Evolutionary conservation across 1,140 invertebrate genomes (phyloP), one percentile per base, ranked within the genome.

Genomic region (Drosophila ananassae): DNA sequence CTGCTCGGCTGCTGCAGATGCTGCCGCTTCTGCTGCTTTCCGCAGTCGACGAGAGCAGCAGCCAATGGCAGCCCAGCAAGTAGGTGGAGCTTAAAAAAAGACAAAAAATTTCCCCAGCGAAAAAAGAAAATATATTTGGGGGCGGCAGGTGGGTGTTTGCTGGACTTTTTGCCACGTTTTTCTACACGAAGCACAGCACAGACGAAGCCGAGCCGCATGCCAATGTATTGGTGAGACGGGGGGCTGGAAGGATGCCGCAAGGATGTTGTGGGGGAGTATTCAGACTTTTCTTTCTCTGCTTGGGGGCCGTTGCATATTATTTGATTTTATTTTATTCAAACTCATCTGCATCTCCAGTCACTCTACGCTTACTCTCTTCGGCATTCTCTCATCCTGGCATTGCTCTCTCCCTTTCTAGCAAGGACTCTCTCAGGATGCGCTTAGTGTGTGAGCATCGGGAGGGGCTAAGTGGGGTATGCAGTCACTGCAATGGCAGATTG

Each of bases 61-160:
- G 63, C 89, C 89, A 90, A 90, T 90, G 77, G 74, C 77, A 79
- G 52, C 47, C 48, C 80, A 84, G 89, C 89, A 89, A 90, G 89
- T 90, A 90, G 89, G 89, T 90, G 89, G 89, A 90, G 89, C 89
- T 90, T 89, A 79, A 89, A 90, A 90, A 90, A 90, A 85, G 80
- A 80, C 83, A 90, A 90, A 90, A 90, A 90, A 89, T 84, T 77
- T 60, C 53, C 64, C 52, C 77, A 80, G 83, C 73, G 78, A 77
- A 83, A 87, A 82, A 77, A 73, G 64, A 51, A 80, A 68, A 79
- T 37, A 37, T 37, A 71, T 73, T 46, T 50, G 47, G 53, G 53
- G 51, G 58, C 58, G 66, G 54, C 61, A 55, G 56, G 69, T 73
- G 68, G 73, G 52, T 57, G 67, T 66, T 41, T 24, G 37, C 41